Evolutionary conservation across 1,140 invertebrate genomes (phyloP).

Genomic region (Drosophila kikkawai): DNA sequence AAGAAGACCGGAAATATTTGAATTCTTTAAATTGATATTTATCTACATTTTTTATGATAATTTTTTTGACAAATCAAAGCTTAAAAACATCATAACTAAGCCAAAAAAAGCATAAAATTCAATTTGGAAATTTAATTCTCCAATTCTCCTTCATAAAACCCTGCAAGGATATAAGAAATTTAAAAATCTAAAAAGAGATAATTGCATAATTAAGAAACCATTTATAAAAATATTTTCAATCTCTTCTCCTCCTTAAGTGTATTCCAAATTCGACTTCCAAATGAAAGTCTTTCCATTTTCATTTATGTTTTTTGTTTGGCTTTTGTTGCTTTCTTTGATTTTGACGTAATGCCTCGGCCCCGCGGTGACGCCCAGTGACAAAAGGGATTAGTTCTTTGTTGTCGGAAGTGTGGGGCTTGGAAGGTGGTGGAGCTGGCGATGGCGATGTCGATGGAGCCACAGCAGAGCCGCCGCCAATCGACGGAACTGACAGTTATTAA

Average conservation of each 20-base stretch:
- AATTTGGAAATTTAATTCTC: no score
- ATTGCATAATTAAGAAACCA: no score
- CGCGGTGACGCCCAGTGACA: slow-evolving; percentile 69
- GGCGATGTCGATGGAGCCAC: slow-evolving; percentile 50
- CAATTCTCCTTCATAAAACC: no score
- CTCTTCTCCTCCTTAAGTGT: slow-evolving; percentile 25
- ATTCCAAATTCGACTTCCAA: slow-evolving; percentile 38
- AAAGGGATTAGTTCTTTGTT: slow-evolving; percentile 78
- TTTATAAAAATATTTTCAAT: no score
- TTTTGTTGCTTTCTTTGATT: slow-evolving; percentile 66
- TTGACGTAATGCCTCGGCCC: slow-evolving; percentile 71
- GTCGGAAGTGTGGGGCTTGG: slow-evolving; percentile 37
- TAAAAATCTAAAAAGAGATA: no score
- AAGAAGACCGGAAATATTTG: no score
- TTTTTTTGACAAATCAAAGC: no score
- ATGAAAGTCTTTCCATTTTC: slow-evolving; percentile 31
- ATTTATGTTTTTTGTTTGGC: slow-evolving; percentile 44
- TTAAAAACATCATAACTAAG: no score
- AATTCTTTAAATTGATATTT: no score
- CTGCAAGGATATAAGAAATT: no score
- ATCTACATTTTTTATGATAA: no score
- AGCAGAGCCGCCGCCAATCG: slow-evolving; percentile 63
- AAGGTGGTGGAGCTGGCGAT: slow-evolving; percentile 23
- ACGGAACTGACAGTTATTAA: slow-evolving; percentile 74
- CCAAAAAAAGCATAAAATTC: no score